A percentile compares a stretch with the other conserved stretches of the same genome.
phyloP scores from a whole-genome alignment of 92 coral and sea anemone species.

The Siderastrea siderea region DNA sequence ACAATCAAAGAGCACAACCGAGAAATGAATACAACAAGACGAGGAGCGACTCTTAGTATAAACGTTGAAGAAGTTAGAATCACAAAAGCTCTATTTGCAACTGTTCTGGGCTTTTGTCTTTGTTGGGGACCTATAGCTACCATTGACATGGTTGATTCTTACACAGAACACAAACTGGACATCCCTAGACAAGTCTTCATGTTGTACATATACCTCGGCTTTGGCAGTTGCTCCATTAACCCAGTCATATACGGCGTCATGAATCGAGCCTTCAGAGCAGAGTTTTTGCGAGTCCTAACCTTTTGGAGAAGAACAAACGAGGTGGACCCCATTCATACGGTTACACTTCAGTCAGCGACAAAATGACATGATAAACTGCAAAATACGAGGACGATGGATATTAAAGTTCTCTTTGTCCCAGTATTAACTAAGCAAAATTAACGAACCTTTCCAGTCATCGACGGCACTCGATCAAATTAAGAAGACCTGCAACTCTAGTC shows the following conservation, averaged over 20 bases:
- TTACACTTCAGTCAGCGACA: not conserved
- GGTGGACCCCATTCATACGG: not conserved
- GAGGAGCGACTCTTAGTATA: constrained; percentile 8
- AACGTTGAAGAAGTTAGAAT: constrained; percentile 81
- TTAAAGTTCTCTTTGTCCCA: not conserved
- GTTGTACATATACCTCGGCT: constrained; percentile 79
- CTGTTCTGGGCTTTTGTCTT: constrained; percentile 75
- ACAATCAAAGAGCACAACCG: constrained; percentile 74
- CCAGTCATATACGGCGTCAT: constrained; percentile 91
- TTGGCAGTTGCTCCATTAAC: constrained; percentile 83
- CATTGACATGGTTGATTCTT: constrained; percentile 72
- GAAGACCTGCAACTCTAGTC: too few species aligned
- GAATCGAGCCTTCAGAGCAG: constrained; percentile 78
- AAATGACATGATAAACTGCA: not conserved
- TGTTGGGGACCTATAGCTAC: constrained; percentile 90
- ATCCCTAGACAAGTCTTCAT: constrained; percentile 74
- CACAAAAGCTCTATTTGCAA: constrained; percentile 77
- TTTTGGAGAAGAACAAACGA: constrained; percentile 31
- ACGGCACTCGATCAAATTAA: too few species aligned
- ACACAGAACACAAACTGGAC: constrained; percentile 46
- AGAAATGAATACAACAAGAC: constrained; percentile 37
- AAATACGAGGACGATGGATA: not conserved
- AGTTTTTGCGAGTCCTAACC: constrained; percentile 49
- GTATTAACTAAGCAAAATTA: too few species aligned
- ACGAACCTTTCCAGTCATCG: too few species aligned